Evolutionary conservation across 1,140 invertebrate species (phyloP), one percentile per base, ranked within the genome.

Genomic region (Drosophila ficusphila): DNA sequence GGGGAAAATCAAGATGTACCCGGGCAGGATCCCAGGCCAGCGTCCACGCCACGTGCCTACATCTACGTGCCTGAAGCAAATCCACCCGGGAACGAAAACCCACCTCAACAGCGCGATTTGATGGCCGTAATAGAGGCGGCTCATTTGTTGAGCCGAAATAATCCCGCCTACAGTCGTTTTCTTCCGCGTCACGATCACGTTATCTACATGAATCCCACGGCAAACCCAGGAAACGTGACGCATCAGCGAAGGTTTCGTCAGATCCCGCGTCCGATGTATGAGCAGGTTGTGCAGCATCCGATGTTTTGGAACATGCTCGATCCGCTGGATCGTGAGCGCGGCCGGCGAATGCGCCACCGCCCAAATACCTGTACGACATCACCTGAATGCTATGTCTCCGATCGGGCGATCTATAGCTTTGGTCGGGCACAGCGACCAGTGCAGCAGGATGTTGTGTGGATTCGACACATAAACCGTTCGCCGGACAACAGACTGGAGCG

Each of bases 361-460:
- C 68, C 53, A 19, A 16, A 27, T 0, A 38, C 42, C 5, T 46
- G 46, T 34, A 14, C 51, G 1, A 12, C 44, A 2, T 36, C 72
- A n/a, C 38, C 64, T 14, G 67, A 79, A 4, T 65, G 68, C 46
- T 74, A 44, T n/a, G 75, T 88, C 7, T 75, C 88, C 0, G 90
- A 91, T 65, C 70, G 91, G 23, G 91, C 86, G 2, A 83, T 91
- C n/a, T 90, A 81, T 23, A 82, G 86, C 18, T 91, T 91, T 62
- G 91, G 91, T 0, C 51, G 88, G 2, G 76, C 90, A 0, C 29
- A 54, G 12, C 65, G 76, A 51, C 89, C 89, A 1, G 89, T 91
- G 1, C 76, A 91, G 29, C 70, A 71, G 2, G 82, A 83, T 25
- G 73, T 91, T 6, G 75, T 91, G 12, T 91, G 90, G 86, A 91